Base-by-base conservation (phyloP, 2,888 invertebrate species). In the Luperina testacea region DNA sequence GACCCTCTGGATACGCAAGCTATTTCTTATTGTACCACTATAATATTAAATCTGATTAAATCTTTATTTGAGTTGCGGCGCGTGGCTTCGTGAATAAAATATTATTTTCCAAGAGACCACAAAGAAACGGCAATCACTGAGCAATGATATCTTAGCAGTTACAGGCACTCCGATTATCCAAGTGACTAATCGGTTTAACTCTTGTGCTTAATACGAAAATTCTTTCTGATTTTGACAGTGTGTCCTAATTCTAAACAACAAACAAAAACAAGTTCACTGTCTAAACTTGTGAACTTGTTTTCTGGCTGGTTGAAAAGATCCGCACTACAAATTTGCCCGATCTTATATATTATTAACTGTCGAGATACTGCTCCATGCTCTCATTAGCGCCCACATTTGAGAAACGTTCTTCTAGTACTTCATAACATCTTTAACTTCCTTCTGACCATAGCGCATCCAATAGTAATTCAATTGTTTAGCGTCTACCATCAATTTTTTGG, bases 1-100 rank as follows among this genome's bases (percentile, higher is more conserved):
- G 86, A 89, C 90, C 90, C 90, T 89, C 87, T 82, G 82, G 67
- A 85, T 87, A 86, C 75, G 82, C 83, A 81, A 80, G 71, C 45
- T 45, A 70, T 82, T 83, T 74, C 81, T 86, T 77, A 70, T 70
- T 70, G 75, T 76, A 72, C 75, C 71, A 8, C 51, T 73, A n/a
- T 51, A 48, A 73, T 78, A 76, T 68, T 73, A 61, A 77, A 48
- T 65, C 72, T 57, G 79, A 84, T 75, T 76, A 59, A 75, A 75
- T 72, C 67, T 67, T 67, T 48, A 53, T 67, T 76, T 71, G 57
- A 65, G n/a, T 64, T 74, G n/a, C 24, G 63, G 74, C 79, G 65
- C 57, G 78, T 78, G 83, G 68, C 69, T 15, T 77, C 3, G n/a
- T 57, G 64, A 81, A 68, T 73, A 63, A 67, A 59, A 64, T 51